phyloP scores from a whole-genome alignment of 2,113 vertebrate genomes.

The Oryzias woworae region DNA sequence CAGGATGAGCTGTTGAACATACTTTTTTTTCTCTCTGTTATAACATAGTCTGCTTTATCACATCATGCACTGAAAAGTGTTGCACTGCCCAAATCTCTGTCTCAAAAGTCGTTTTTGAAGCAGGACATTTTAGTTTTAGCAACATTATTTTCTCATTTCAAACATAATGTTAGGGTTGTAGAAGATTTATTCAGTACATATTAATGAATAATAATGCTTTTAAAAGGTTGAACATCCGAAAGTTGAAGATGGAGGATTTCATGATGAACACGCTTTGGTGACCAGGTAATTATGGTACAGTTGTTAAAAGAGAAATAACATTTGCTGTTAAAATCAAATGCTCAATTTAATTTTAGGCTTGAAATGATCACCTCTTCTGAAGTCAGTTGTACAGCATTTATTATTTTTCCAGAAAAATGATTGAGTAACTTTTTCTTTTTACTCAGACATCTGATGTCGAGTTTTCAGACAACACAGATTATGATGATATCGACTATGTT shows the following conservation, averaged over 20 bases:
- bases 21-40: too few relatives aligned
- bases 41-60: too few relatives aligned
- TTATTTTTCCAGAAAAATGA: neutral
- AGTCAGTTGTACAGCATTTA: neutral
- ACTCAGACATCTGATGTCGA: neutral
- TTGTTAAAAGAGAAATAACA: neutral
- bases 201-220: neutral
- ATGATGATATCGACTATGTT: too few relatives aligned
- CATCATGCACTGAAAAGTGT: too few relatives aligned
- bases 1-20: too few relatives aligned
- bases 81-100: too few relatives aligned
- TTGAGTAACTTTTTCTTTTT: neutral
- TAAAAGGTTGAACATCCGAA: neutral
- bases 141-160: too few relatives aligned
- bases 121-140: too few relatives aligned
- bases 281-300: neutral
- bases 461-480: too few relatives aligned
- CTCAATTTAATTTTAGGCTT: neutral
- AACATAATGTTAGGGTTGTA: too few relatives aligned
- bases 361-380: neutral
- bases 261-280: neutral
- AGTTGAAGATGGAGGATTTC: neutral
- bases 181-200: too few relatives aligned
- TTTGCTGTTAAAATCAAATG: neutral
- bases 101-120: too few relatives aligned